Conservation (phyloP, 2,888 invertebrate species). For the Brachypalpus laphriformis region DNA sequence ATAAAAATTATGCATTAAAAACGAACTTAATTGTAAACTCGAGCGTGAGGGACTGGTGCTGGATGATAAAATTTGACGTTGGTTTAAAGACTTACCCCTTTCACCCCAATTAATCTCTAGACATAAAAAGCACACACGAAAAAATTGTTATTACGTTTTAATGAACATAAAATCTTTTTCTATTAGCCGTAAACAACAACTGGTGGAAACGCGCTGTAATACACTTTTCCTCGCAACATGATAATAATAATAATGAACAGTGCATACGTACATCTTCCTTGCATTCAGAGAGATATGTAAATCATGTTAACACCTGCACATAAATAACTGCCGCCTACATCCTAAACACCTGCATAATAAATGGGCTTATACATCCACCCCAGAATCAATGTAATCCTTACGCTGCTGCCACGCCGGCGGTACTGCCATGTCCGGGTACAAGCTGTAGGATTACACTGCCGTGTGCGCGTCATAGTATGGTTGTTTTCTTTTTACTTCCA, state of each 20-base stretch:
- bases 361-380: constrained; percentile 36
- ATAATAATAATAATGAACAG: constrained; percentile 36
- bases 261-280: constrained; percentile 13
- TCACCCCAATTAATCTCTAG: too few species aligned
- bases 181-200: background rate
- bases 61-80: too few species aligned
- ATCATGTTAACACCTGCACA: constrained; percentile 63
- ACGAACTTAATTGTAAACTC: too few species aligned
- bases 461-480: background rate
- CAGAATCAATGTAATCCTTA: constrained; percentile 47
- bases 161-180: constrained; percentile 26
- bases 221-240: constrained; percentile 17
- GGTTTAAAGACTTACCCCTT: too few species aligned
- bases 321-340: constrained; percentile 60
- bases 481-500: too few species aligned
- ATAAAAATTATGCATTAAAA: too few species aligned
- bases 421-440: constrained; percentile 35
- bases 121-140: background rate
- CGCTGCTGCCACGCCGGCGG: constrained; percentile 6
- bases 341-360: constrained; percentile 67
- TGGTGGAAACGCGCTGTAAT: background rate
- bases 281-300: constrained; percentile 41
- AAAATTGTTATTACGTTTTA: constrained; percentile 18
- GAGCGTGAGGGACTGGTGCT: too few species aligned
- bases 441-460: constrained; percentile 45